Conservation (phyloP, 2,113 vertebrate species). For the Anser cygnoides region DNA sequence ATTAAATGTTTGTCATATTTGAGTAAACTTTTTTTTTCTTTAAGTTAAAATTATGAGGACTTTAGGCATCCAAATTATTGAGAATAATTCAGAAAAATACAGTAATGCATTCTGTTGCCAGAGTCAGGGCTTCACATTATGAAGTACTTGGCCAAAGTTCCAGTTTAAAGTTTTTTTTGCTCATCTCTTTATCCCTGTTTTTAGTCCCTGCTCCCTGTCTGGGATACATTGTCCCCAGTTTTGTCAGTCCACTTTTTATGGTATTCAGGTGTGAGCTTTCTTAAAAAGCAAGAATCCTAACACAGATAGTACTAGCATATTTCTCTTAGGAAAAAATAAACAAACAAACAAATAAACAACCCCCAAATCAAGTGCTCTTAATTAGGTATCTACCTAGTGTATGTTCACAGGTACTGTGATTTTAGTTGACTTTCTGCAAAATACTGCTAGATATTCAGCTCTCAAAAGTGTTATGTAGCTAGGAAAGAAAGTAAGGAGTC, state of each 20-base stretch:
- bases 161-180: background rate
- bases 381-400: background rate
- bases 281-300: fast-evolving
- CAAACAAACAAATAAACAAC: background rate
- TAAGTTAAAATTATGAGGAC: background rate
- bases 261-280: background rate
- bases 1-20: background rate
- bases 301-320: background rate
- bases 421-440: background rate
- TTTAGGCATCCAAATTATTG: background rate
- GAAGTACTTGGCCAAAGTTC: background rate
- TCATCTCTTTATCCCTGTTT: background rate
- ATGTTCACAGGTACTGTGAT: background rate
- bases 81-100: background rate
- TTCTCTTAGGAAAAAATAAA: background rate
- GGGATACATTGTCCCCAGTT: background rate
- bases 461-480: background rate
- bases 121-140: background rate
- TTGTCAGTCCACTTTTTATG: background rate
- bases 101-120: background rate
- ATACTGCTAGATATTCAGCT: background rate
- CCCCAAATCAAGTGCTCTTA: background rate
- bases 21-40: background rate
- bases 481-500: background rate
- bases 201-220: background rate